These are phyloP conservation scores for Lepas anatifera DNA, from an alignment of 2,888 invertebrate species.

Conservation along the genomic window DNA sequence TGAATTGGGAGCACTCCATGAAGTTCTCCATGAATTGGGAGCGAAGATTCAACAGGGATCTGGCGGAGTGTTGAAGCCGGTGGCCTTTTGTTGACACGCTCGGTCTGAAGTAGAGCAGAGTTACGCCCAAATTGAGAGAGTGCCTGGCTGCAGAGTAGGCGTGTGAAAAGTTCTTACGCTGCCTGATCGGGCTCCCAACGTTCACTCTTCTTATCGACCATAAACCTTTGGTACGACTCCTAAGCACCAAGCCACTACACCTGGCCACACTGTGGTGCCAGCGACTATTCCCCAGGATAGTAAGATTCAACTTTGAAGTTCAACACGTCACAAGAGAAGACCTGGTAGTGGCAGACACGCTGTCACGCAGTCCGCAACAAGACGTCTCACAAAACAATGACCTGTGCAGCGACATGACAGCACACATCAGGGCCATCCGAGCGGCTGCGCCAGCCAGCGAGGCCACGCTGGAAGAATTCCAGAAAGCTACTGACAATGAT, in stretches of 20 bases:
- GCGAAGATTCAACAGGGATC: not conserved
- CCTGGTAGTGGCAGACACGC: not conserved
- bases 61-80: not conserved
- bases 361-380: not conserved
- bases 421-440: not conserved
- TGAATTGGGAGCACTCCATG: no score
- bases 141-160: not conserved
- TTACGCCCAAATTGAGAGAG: not conserved
- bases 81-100: not conserved
- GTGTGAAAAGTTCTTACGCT: not conserved
- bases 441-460: not conserved
- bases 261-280: not conserved
- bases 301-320: not conserved
- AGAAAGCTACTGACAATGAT: not conserved
- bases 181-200: not conserved
- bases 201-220: not conserved
- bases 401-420: not conserved
- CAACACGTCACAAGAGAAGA: not conserved
- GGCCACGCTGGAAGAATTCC: not conserved
- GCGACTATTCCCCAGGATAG: not conserved
- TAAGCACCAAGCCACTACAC: not conserved
- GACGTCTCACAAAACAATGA: not conserved
- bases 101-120: not conserved
- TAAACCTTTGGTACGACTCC: not conserved
- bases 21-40: not conserved